These are phyloP conservation scores for Xiphias gladius DNA, from an alignment of 2,113 vertebrate species.

Conservation along the genomic window DNA sequence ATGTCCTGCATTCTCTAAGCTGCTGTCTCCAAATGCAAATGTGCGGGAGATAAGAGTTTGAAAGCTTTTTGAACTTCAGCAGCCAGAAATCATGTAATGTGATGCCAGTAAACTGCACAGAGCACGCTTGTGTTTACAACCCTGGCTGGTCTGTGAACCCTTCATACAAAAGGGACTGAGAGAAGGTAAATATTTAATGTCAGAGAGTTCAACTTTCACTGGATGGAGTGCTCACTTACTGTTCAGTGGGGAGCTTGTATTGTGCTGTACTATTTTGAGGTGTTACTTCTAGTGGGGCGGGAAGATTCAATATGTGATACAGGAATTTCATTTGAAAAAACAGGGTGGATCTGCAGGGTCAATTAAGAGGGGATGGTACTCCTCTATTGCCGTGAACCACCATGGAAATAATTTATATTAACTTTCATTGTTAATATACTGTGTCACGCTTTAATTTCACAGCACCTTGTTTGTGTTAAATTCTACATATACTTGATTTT, in stretches of 20 bases:
- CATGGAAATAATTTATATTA: slow-evolving; percentile 50
- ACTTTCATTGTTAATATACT: slow-evolving; percentile 21
- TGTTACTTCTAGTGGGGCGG: slow-evolving; percentile 1
- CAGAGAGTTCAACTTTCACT: slow-evolving; percentile 30
- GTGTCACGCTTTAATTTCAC: slow-evolving; percentile 4
- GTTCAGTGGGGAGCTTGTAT: slow-evolving; percentile 9
- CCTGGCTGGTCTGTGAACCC: slow-evolving; percentile 34
- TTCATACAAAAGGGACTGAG: slow-evolving; percentile 18
- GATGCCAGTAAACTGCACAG: slow-evolving; percentile 47
- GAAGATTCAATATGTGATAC: slow-evolving; percentile 24
- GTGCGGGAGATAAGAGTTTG: slow-evolving; percentile 38
- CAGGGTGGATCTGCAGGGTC: slow-evolving; percentile 26
- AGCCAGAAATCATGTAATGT: slow-evolving; percentile 54
- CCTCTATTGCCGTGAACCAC: slow-evolving; percentile 19
- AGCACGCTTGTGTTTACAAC: slow-evolving; percentile 39
- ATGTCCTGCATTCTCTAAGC: neutral
- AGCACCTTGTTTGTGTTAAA: slow-evolving; percentile 9
- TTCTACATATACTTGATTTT: slow-evolving; percentile 24
- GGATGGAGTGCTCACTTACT: neutral
- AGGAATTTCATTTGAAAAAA: slow-evolving; percentile 33
- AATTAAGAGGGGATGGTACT: neutral
- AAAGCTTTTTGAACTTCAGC: slow-evolving; percentile 51
- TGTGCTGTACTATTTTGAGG: slow-evolving; percentile 41
- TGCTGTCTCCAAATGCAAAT: slow-evolving; percentile 17
- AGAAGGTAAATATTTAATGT: slow-evolving; percentile 44